Evolutionary conservation across 2,888 invertebrate genomes (phyloP).

Genomic region (Mythimna ferrago): DNA sequence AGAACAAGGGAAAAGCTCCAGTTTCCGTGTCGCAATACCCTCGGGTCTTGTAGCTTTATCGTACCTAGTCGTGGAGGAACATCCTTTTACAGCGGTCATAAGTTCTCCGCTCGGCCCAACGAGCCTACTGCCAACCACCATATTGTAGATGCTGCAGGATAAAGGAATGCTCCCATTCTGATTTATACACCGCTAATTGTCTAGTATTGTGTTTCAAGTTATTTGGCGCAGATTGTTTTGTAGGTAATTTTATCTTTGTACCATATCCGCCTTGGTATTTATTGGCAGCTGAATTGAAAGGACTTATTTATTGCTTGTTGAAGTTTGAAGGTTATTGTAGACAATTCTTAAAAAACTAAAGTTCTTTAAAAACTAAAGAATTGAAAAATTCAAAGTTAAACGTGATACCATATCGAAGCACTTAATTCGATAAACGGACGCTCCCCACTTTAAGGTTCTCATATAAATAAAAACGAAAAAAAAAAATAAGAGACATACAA

Average conservation of each 20-base stretch:
- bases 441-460: slow-evolving; percentile 41
- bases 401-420: slow-evolving; percentile 47
- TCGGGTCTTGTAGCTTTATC: slow-evolving; percentile 80
- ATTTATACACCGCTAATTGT: slow-evolving; percentile 57
- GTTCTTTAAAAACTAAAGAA: background rate
- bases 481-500: slow-evolving; percentile 17
- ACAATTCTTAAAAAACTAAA: background rate
- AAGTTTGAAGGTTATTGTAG: slow-evolving; percentile 5
- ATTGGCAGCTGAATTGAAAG: slow-evolving; percentile 24
- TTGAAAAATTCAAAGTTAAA: slow-evolving; percentile 45
- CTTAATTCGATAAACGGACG: slow-evolving; percentile 57
- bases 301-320: background rate
- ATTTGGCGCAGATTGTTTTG: slow-evolving; percentile 40
- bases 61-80: slow-evolving; percentile 78
- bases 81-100: slow-evolving; percentile 82
- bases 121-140: slow-evolving; percentile 65
- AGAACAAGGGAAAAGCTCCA: slow-evolving; percentile 65
- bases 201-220: slow-evolving; percentile 54
- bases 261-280: slow-evolving; percentile 22
- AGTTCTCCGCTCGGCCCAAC: slow-evolving; percentile 75
- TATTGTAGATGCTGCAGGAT: slow-evolving; percentile 52
- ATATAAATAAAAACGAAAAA: slow-evolving; percentile 27
- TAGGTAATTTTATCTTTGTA: slow-evolving; percentile 17
- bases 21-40: slow-evolving; percentile 78
- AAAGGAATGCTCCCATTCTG: slow-evolving; percentile 58